These are phyloP conservation scores for Watsonalla binaria DNA, from an alignment of 2,888 invertebrate genomes.

Conservation along the genomic window DNA sequence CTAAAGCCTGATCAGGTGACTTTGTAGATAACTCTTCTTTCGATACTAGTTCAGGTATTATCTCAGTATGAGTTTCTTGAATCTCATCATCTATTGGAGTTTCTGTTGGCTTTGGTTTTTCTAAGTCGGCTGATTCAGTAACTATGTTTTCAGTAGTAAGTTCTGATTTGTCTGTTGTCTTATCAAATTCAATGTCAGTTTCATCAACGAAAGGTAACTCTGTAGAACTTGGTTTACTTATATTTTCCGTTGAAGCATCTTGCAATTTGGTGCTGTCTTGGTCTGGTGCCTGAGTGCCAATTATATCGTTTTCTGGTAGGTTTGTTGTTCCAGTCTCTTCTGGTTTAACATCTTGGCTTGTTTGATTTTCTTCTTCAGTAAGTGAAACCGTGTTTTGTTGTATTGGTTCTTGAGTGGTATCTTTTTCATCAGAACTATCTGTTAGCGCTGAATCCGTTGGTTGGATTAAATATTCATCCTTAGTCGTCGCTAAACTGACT, in stretches of 20 bases:
- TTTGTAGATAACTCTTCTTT: constrained; percentile 5
- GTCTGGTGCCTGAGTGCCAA: not conserved
- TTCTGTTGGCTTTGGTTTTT: not conserved
- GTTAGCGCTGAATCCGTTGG: not conserved
- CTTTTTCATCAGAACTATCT: not conserved
- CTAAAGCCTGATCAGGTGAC: constrained; percentile 2
- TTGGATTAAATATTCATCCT: not conserved
- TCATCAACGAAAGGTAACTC: not conserved
- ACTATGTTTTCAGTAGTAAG: not conserved
- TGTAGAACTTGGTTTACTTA: not conserved
- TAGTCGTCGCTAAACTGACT: not conserved
- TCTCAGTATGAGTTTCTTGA: not conserved
- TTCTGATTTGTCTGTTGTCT: not conserved
- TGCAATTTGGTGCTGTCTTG: not conserved
- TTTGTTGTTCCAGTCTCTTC: not conserved
- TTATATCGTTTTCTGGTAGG: too few species aligned
- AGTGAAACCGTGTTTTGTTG: constrained; percentile 1
- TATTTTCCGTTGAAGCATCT: not conserved
- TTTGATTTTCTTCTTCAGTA: not conserved
- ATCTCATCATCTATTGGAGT: not conserved
- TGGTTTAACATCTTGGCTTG: not conserved
- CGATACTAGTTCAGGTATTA: not conserved
- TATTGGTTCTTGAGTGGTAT: not conserved
- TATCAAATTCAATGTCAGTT: not conserved
- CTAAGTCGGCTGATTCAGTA: not conserved